A percentile compares a stretch with the other conserved stretches of the same genome.
Conservation (phyloP, 1,140 invertebrate genomes). For the Ridgeia piscesae region DNA sequence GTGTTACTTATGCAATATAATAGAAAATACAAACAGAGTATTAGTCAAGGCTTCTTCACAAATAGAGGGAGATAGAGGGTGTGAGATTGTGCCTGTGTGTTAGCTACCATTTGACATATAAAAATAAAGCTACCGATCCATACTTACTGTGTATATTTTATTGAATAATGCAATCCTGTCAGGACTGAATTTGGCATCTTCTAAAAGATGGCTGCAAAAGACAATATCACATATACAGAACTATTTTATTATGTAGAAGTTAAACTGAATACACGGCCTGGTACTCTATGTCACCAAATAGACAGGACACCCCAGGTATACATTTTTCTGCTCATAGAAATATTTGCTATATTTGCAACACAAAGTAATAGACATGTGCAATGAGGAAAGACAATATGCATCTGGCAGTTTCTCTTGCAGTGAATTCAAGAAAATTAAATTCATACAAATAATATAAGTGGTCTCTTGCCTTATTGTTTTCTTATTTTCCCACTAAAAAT, state of each 20-base stretch:
- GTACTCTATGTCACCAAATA: too few relatives aligned
- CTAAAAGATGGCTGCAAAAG: background rate
- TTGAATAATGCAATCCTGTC: background rate
- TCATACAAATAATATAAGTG: background rate
- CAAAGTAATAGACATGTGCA: background rate
- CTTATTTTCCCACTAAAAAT: background rate
- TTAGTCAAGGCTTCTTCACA: too few relatives aligned
- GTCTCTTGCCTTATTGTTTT: background rate
- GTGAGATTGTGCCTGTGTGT: too few relatives aligned
- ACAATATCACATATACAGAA: background rate
- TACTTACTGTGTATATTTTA: background rate
- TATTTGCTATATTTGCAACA: too few relatives aligned
- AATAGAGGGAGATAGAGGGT: too few relatives aligned
- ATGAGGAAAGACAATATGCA: background rate
- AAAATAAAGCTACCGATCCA: background rate
- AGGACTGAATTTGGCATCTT: background rate
- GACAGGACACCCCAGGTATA: too few relatives aligned
- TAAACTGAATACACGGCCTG: too few relatives aligned
- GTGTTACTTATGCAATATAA: too few relatives aligned
- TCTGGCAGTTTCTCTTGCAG: background rate
- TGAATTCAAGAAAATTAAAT: background rate
- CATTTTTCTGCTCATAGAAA: too few relatives aligned
- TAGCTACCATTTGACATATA: too few relatives aligned
- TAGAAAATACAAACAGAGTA: too few relatives aligned
- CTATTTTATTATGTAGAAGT: background rate